Conservation (phyloP, 2,113 vertebrate species). For the Proteles cristata region DNA sequence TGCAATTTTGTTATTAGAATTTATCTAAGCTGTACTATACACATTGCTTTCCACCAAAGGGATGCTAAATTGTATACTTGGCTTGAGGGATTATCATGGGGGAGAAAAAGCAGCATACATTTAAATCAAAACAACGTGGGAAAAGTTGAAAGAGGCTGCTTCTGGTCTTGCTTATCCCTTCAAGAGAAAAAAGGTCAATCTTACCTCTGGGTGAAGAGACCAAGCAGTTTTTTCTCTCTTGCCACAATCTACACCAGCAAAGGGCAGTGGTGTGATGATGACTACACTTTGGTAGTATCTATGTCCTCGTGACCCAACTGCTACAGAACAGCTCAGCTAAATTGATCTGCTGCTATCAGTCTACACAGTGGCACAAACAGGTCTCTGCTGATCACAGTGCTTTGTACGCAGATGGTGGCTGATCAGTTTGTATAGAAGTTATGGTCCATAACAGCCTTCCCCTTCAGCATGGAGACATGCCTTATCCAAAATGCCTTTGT, state of each 20-base stretch:
- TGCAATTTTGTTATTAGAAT: conserved; percentile 20
- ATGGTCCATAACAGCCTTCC: neutral
- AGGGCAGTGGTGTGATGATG: neutral
- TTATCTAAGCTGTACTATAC: neutral
- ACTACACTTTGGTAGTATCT: conserved; percentile 2
- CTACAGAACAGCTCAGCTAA: conserved; percentile 61
- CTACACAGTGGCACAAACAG: neutral
- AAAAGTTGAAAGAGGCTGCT: conserved; percentile 13
- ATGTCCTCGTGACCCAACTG: conserved; percentile 49
- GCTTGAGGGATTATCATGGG: neutral
- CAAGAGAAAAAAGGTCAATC: conserved; percentile 7
- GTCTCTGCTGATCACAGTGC: conserved; percentile 62
- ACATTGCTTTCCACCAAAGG: conserved; percentile 17
- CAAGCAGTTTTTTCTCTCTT: conserved; percentile 51
- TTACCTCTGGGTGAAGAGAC: conserved; percentile 61
- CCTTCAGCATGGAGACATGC: neutral
- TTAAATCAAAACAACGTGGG: neutral
- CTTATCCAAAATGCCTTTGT: neutral
- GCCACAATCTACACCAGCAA: conserved; percentile 37
- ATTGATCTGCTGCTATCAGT: conserved; percentile 31
- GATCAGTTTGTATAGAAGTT: conserved; percentile 21
- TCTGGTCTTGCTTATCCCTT: neutral
- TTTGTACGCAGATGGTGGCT: neutral
- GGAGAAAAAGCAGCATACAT: neutral
- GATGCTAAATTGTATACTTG: neutral